Evolutionary conservation across 1,140 invertebrate genomes (phyloP).

Genomic region (Carcinoscorpius rotundicauda): DNA sequence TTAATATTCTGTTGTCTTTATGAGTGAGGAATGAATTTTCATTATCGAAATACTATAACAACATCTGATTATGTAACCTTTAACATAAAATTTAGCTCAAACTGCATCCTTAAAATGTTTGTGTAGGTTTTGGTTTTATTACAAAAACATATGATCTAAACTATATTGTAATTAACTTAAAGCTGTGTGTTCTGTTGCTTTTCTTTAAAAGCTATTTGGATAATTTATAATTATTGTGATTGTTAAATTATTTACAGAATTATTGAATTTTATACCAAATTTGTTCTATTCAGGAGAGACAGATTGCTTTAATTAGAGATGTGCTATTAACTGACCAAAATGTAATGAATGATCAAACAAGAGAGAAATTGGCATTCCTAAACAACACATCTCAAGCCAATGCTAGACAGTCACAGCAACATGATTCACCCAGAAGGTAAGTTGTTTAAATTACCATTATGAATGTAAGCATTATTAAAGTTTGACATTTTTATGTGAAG

Average conservation of each 20-base stretch:
- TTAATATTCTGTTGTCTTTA: no score
- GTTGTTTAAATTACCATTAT: no score
- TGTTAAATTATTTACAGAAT: no score
- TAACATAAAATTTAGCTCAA: no score
- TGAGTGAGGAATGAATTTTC: no score
- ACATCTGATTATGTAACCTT: no score
- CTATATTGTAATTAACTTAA: slow-evolving; percentile 9
- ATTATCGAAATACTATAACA: no score
- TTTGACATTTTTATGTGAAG: no score
- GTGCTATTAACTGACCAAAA: slow-evolving; percentile 51
- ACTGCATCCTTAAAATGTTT: background rate
- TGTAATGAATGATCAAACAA: slow-evolving; percentile 58
- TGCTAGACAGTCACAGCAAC: background rate
- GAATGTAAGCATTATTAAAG: no score
- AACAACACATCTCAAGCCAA: slow-evolving; percentile 34
- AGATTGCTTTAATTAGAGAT: slow-evolving; percentile 56
- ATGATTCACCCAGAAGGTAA: background rate
- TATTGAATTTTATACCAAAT: slow-evolving; percentile 3
- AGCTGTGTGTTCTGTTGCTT: background rate
- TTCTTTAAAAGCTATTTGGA: no score
- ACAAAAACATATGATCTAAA: background rate
- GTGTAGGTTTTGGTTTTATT: slow-evolving; percentile 1
- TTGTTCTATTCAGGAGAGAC: slow-evolving; percentile 46
- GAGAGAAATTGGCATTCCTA: slow-evolving; percentile 64
- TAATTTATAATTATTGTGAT: no score